phyloP scores from a whole-genome alignment of 2,797 vertebrate genomes.

The Micromesistius poutassou region DNA sequence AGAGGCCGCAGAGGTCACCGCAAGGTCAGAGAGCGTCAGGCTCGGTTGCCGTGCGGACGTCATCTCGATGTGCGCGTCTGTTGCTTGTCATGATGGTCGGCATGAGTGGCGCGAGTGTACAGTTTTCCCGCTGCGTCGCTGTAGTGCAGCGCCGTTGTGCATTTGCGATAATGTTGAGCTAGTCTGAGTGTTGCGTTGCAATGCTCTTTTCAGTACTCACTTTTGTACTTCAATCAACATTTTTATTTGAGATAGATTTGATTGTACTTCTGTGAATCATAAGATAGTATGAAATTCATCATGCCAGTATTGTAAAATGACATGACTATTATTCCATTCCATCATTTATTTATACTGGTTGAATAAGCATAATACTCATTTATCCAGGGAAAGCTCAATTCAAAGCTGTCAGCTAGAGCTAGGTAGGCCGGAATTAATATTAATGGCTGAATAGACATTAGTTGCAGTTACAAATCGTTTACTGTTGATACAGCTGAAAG shows the following conservation, averaged over 20 bases:
- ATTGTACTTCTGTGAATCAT: too few species aligned
- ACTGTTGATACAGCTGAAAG: not conserved
- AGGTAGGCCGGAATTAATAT: not conserved
- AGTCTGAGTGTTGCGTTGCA: not conserved
- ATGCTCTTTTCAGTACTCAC: not conserved
- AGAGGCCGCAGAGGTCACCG: slow-evolving; percentile 89
- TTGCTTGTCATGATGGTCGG: not conserved
- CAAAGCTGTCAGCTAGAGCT: not conserved
- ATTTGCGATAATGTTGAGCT: not conserved
- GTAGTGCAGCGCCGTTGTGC: not conserved
- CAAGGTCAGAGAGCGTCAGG: slow-evolving; percentile 75
- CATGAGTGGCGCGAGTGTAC: not conserved
- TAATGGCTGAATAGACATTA: not conserved
- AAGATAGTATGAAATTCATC: not conserved
- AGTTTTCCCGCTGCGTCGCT: too few species aligned
- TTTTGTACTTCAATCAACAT: too few species aligned
- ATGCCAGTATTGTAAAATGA: not conserved
- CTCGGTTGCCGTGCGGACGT: too few species aligned
- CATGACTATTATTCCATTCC: too few species aligned
- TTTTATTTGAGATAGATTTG: too few species aligned
- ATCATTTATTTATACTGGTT: too few species aligned
- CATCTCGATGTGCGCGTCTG: too few species aligned
- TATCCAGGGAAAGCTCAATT: not conserved
- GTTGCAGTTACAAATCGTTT: not conserved
- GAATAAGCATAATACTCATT: not conserved